phyloP scores from a whole-genome alignment of 2,113 vertebrate genomes.

The Ceyx cyanopectus region DNA sequence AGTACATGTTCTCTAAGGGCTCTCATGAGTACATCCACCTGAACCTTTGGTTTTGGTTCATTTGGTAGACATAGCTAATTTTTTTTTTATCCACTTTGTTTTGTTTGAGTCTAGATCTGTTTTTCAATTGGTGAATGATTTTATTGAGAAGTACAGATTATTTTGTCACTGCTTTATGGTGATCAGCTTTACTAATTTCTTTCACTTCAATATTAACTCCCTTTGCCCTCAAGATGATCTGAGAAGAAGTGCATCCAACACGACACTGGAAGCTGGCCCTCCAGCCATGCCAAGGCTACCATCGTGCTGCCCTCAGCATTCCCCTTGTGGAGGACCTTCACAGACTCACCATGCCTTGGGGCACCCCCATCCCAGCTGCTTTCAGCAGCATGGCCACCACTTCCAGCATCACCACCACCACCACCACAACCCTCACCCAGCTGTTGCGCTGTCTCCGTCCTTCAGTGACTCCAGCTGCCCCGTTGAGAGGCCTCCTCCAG shows the following conservation, averaged over 20 bases:
- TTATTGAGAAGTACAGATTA: neutral
- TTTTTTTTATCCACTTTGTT: neutral
- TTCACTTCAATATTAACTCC: neutral
- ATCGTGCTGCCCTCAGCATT: constrained; percentile 97
- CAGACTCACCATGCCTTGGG: constrained; percentile 87
- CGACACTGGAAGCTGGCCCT: constrained; percentile 82
- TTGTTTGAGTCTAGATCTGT: neutral
- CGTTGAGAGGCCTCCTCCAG: constrained; percentile 88
- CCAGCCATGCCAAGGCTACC: constrained; percentile 94
- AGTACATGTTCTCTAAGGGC: neutral
- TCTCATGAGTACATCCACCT: neutral
- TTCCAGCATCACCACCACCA: constrained; percentile 88
- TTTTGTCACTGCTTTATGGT: neutral
- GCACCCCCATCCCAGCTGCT: constrained; percentile 90
- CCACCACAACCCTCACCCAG: constrained; percentile 87
- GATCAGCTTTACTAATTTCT: neutral
- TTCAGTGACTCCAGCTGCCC: constrained; percentile 91
- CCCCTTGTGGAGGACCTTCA: constrained; percentile 91
- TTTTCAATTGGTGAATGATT: neutral
- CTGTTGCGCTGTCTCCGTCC: constrained; percentile 81
- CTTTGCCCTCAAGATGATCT: constrained; percentile 81
- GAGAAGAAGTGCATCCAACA: constrained; percentile 83
- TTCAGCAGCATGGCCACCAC: constrained; percentile 87
- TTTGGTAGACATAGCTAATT: neutral
- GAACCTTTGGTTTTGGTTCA: neutral